Percentiles rank a stretch among this genome's conserved stretches.
Evolutionary conservation across 2,888 invertebrate genomes (phyloP).

Genomic region (Mesoligia furuncula): DNA sequence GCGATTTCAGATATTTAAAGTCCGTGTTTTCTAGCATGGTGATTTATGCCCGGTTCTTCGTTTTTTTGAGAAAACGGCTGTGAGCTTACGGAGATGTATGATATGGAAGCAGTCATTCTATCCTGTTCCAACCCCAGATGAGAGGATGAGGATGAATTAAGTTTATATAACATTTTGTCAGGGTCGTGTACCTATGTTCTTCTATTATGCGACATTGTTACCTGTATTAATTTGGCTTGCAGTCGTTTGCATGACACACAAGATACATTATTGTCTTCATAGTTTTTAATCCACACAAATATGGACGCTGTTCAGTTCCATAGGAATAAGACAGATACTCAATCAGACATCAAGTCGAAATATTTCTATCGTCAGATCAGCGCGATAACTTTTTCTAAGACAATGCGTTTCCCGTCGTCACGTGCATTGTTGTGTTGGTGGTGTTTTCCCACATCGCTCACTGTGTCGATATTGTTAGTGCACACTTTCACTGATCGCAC

Average conservation of each 20-base stretch:
- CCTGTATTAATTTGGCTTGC: background rate
- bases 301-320: slow-evolving; percentile 17
- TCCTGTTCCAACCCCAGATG: background rate
- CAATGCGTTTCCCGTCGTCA: slow-evolving; percentile 60
- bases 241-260: background rate
- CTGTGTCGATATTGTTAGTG: slow-evolving; percentile 62
- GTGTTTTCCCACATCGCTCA: slow-evolving; percentile 53
- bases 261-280: background rate
- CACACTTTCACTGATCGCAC: slow-evolving; percentile 76
- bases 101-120: background rate
- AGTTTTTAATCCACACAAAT: background rate
- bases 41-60: background rate
- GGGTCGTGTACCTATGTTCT: background rate
- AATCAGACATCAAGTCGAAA: slow-evolving; percentile 49
- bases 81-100: background rate
- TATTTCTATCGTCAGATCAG: slow-evolving; percentile 30
- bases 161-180: background rate
- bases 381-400: slow-evolving; percentile 58
- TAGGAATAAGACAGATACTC: slow-evolving; percentile 32
- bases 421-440: slow-evolving; percentile 37
- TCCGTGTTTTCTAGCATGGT: background rate
- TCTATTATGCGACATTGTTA: background rate
- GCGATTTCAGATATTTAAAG: background rate
- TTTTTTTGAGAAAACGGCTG: background rate
- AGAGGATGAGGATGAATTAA: background rate